phyloP scores from a whole-genome alignment of 2,113 vertebrate genomes.

The Oncorhynchus keta region DNA sequence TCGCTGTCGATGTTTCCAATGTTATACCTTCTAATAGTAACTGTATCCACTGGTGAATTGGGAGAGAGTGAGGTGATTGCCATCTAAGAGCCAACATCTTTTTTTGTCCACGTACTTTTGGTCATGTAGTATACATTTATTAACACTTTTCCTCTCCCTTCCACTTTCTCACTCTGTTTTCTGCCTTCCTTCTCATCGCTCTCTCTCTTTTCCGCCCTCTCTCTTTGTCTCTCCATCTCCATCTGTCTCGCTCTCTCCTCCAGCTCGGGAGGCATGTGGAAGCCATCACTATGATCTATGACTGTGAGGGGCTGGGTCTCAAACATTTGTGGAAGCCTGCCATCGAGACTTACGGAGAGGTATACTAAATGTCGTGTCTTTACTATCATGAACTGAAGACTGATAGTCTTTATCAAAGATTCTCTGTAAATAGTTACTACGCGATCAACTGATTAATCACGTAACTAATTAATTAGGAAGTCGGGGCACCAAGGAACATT shows the following conservation, averaged over 20 bases:
- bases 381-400: too few relatives aligned
- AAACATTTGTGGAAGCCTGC: conserved; percentile 97
- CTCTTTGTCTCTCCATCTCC: neutral
- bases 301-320: conserved; percentile 91
- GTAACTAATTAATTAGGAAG: too few relatives aligned
- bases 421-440: too few relatives aligned
- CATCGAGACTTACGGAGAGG: conserved; percentile 88
- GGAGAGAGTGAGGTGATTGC: too few relatives aligned
- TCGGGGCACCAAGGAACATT: too few relatives aligned
- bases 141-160: neutral
- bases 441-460: too few relatives aligned
- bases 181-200: neutral
- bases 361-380: conserved; percentile 32
- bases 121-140: neutral
- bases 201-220: neutral
- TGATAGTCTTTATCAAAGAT: too few relatives aligned
- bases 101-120: too few relatives aligned
- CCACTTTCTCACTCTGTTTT: neutral
- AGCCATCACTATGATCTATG: conserved; percentile 88
- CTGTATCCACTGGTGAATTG: too few relatives aligned
- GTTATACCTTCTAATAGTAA: too few relatives aligned
- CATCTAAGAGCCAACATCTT: too few relatives aligned
- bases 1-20: too few relatives aligned
- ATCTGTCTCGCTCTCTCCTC: conserved; percentile 8
- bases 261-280: conserved; percentile 88